A percentile compares a stretch with the other conserved stretches of the same genome.
Conservation (phyloP, 2,113 vertebrate genomes). For the Nothocercus nigrocapillus region DNA sequence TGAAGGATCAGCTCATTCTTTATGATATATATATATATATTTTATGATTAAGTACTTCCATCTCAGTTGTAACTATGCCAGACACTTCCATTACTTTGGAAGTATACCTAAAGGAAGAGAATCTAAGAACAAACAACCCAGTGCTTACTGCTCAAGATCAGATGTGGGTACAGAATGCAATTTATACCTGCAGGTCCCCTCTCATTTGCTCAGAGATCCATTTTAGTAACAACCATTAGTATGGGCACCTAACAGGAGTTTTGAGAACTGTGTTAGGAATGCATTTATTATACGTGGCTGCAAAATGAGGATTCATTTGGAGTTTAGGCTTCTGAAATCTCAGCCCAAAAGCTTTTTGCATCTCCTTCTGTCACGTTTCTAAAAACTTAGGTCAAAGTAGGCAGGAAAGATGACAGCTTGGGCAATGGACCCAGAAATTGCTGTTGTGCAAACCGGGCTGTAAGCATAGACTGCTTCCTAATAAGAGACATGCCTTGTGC, state of each 20-base stretch:
- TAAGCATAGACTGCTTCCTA: slow-evolving; percentile 18
- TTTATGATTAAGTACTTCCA: neutral
- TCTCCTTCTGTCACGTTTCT: neutral
- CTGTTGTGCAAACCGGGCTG: slow-evolving; percentile 36
- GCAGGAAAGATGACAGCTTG: slow-evolving; percentile 19
- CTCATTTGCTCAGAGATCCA: neutral
- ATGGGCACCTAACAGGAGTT: neutral
- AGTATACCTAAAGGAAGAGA: neutral
- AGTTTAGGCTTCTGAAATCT: slow-evolving; percentile 33
- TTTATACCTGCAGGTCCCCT: neutral
- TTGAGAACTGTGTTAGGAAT: neutral
- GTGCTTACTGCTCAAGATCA: neutral
- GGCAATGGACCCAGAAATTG: slow-evolving; percentile 24
- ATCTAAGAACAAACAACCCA: neutral
- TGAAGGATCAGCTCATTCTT: slow-evolving; percentile 6
- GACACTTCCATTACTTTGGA: neutral
- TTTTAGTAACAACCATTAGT: neutral
- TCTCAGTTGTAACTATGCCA: neutral
- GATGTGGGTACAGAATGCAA: neutral
- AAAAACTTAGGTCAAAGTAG: neutral
- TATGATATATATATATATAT: neutral
- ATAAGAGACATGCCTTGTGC: slow-evolving; percentile 9
- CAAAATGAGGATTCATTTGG: neutral
- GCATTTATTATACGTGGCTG: neutral
- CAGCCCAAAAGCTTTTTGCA: neutral